phyloP scores from a whole-genome alignment of 23 tunicate genomes.

The Diplosoma virens region DNA sequence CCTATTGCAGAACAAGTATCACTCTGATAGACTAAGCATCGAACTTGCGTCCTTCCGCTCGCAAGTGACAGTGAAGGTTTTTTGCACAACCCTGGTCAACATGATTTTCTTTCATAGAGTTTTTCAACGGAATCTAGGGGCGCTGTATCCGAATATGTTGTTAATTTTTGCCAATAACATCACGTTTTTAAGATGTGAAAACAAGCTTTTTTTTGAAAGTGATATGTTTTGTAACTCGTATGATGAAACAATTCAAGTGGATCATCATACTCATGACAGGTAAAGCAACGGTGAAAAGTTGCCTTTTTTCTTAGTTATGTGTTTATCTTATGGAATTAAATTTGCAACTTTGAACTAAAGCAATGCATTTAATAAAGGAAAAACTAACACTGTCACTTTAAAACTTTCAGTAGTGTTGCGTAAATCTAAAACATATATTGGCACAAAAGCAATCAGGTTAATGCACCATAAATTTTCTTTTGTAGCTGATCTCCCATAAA shows the following conservation, averaged over 20 bases:
- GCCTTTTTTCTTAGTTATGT: slow-evolving; percentile 8
- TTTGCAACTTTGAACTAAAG: too few relatives aligned
- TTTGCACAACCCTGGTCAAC: not conserved
- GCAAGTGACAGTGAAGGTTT: too few relatives aligned
- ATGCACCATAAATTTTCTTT: too few relatives aligned
- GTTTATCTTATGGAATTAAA: too few relatives aligned
- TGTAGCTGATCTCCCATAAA: too few relatives aligned
- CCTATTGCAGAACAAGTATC: too few relatives aligned
- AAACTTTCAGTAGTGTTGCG: not conserved
- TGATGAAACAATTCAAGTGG: not conserved
- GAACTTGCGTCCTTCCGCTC: too few relatives aligned
- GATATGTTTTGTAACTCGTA: not conserved
- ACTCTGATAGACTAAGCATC: too few relatives aligned
- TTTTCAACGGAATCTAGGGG: not conserved
- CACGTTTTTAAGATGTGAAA: not conserved
- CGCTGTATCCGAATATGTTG: slow-evolving; percentile 1
- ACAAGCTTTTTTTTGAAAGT: not conserved
- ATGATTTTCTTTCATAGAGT: not conserved
- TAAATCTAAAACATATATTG: too few relatives aligned
- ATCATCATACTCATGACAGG: slow-evolving; percentile 5
- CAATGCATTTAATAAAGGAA: too few relatives aligned
- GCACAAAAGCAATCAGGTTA: too few relatives aligned
- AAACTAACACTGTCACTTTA: too few relatives aligned
- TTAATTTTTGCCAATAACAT: slow-evolving; percentile 11
- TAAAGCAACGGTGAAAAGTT: slow-evolving; percentile 4